Conservation (phyloP, 2,888 invertebrate species). For the Marronus borbonicus region DNA sequence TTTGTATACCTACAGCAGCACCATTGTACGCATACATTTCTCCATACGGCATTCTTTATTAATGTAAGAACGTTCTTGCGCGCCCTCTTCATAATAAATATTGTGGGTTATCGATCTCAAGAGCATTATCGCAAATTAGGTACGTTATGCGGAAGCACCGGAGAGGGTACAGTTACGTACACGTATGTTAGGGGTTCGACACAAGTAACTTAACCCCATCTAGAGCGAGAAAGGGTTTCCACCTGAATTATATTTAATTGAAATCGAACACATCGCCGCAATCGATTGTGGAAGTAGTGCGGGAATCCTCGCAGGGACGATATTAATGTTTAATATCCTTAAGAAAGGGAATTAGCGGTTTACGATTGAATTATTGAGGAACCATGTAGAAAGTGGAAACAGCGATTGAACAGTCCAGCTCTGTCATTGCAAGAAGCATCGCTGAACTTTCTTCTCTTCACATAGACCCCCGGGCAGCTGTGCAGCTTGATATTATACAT, state of each 20-base stretch:
- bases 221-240: constrained; percentile 1
- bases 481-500: no score
- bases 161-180: neutral
- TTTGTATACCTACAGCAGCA: neutral
- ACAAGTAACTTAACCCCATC: neutral
- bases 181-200: neutral
- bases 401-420: no score
- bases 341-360: neutral
- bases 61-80: neutral
- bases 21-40: neutral
- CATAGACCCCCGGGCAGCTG: no score
- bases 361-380: neutral
- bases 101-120: constrained; percentile 8
- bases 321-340: constrained; percentile 20
- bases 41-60: neutral
- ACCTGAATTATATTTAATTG: constrained; percentile 17
- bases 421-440: no score
- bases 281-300: constrained; percentile 4
- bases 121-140: constrained; percentile 4
- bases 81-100: constrained; percentile 18
- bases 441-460: no score
- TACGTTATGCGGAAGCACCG: neutral
- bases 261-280: constrained; percentile 5
- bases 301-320: neutral
- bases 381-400: neutral